A percentile compares a stretch with the other conserved stretches of the same genome.
Evolutionary conservation across 2,888 invertebrate species (phyloP).

Genomic region (Caenorhabditis sulstoni): DNA sequence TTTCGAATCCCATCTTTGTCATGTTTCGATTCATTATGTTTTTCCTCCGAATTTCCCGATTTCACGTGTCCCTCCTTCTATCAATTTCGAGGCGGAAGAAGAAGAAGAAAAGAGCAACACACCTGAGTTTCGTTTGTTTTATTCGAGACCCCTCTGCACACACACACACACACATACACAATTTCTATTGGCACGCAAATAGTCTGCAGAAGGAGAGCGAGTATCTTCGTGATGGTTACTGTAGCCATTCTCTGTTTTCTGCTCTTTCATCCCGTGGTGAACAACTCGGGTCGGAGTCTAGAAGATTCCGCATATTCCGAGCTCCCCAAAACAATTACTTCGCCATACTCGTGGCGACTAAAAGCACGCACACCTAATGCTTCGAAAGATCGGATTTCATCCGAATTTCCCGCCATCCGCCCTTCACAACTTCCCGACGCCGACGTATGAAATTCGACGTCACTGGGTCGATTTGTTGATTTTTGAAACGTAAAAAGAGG

Average conservation of each 20-base stretch:
- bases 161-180: background rate
- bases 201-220: background rate
- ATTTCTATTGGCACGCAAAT: background rate
- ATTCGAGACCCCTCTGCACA: background rate
- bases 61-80: background rate
- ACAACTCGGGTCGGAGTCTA: no score
- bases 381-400: constrained; percentile 18
- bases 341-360: constrained; percentile 26
- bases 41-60: no score
- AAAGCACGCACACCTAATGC: constrained; percentile 26
- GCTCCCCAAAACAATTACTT: constrained; percentile 21
- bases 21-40: no score
- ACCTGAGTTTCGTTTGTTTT: constrained; percentile 6
- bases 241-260: constrained; percentile 3
- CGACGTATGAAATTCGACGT: background rate
- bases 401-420: no score
- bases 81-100: constrained; percentile 1
- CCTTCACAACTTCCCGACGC: constrained; percentile 2
- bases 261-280: background rate
- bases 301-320: no score
- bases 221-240: background rate
- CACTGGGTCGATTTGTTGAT: constrained; percentile 10
- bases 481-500: constrained; percentile 14
- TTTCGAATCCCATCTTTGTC: no score
- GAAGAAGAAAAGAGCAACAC: background rate